A percentile compares a stretch with the other conserved stretches of the same genome.
Evolutionary conservation across 2,113 vertebrate species (phyloP).

Genomic region (Sceloporus undulatus): DNA sequence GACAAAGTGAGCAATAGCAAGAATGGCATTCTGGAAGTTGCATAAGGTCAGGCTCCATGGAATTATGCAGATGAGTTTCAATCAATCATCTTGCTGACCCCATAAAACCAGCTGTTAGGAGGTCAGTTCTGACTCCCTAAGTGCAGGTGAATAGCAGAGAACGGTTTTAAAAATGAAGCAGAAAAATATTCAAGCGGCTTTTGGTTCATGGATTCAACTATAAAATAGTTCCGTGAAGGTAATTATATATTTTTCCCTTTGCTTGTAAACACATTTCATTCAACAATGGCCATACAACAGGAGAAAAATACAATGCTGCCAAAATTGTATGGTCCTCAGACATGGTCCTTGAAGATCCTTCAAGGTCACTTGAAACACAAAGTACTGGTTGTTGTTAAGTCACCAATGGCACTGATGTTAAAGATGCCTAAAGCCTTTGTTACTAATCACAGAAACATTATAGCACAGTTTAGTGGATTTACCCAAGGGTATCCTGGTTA

Average conservation of each 20-base stretch:
- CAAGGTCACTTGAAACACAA: constrained; percentile 5
- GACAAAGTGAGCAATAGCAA: constrained; percentile 17
- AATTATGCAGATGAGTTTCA: constrained; percentile 19
- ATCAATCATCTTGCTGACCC: constrained; percentile 29
- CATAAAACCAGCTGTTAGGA: constrained; percentile 26
- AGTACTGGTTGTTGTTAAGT: background rate
- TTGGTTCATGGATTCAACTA: constrained; percentile 21
- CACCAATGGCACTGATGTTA: background rate
- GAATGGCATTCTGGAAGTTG: background rate
- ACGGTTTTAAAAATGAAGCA: constrained; percentile 9
- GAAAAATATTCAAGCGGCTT: constrained; percentile 11
- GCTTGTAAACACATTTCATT: constrained; percentile 67
- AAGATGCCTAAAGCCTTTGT: background rate
- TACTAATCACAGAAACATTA: background rate
- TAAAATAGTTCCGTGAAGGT: constrained; percentile 44
- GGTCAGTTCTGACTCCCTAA: background rate
- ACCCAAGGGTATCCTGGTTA: background rate
- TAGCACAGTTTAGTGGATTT: background rate
- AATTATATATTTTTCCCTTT: constrained; percentile 48
- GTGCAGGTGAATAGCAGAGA: background rate
- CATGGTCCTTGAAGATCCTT: background rate
- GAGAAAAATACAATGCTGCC: constrained; percentile 22
- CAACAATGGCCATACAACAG: constrained; percentile 58
- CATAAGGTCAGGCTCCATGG: background rate
- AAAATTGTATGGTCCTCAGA: background rate